Evolutionary conservation across 2,113 vertebrate species (phyloP).

Genomic region (Ceuthmochares aereus): DNA sequence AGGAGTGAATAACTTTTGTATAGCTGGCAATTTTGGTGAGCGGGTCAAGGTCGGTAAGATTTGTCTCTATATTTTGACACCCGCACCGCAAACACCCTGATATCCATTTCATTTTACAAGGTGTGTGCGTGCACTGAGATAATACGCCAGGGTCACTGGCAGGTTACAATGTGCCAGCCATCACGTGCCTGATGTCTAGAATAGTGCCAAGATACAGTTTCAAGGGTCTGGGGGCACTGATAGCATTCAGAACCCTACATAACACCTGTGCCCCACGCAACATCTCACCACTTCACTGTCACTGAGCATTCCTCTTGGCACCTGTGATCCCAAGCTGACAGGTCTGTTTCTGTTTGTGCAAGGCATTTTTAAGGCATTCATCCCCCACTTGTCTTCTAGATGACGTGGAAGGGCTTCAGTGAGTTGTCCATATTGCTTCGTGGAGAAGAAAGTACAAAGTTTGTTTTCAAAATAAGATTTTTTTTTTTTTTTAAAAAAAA

Average conservation of each 20-base stretch:
- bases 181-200: neutral
- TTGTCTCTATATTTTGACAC: neutral
- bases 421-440: neutral
- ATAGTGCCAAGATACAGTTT: neutral
- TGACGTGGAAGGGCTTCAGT: neutral
- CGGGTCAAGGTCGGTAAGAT: rapidly evolving
- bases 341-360: neutral
- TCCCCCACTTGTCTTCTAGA: neutral
- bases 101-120: slow-evolving; percentile 45
- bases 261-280: neutral
- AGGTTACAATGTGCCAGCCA: neutral
- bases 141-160: neutral
- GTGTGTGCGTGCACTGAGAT: neutral
- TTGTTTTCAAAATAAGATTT: neutral
- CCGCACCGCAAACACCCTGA: neutral
- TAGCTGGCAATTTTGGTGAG: neutral
- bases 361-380: neutral
- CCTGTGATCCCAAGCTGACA: neutral
- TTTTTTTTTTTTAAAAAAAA: neutral
- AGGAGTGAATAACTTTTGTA: neutral
- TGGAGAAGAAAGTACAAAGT: neutral
- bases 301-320: neutral
- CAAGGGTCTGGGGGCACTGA: neutral
- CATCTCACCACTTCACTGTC: neutral
- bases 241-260: neutral